These are phyloP conservation scores for Drosophila micromelanica DNA, from an alignment of 1,140 invertebrate genomes.

Conservation along the genomic window DNA sequence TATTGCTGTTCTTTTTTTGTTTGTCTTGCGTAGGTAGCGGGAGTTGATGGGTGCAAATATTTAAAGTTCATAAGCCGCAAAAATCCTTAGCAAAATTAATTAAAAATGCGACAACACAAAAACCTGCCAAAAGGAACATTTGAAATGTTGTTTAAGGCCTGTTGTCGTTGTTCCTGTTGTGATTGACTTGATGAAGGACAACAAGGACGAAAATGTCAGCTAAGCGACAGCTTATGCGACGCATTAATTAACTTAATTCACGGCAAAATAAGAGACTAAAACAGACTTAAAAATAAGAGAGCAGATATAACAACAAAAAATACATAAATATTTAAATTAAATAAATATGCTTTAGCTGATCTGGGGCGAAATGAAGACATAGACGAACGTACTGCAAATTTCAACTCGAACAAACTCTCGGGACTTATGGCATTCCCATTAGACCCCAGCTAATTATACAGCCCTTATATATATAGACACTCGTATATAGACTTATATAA, in stretches of 20 bases:
- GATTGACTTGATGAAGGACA: slow-evolving; percentile 78
- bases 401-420: too few relatives aligned
- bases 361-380: slow-evolving; percentile 44
- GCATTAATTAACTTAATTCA: slow-evolving; percentile 78
- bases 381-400: background rate
- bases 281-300: background rate
- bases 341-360: slow-evolving; percentile 57
- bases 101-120: slow-evolving; percentile 59
- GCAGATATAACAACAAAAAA: background rate
- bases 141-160: slow-evolving; percentile 21
- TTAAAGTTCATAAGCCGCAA: slow-evolving; percentile 74
- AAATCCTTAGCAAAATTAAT: slow-evolving; percentile 72
- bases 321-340: slow-evolving; percentile 51
- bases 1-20: slow-evolving; percentile 11
- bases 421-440: slow-evolving; percentile 21
- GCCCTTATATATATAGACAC: slow-evolving; percentile 5
- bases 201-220: slow-evolving; percentile 59
- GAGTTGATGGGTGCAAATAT: slow-evolving; percentile 41
- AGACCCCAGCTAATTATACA: slow-evolving; percentile 29
- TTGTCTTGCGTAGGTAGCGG: background rate
- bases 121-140: slow-evolving; percentile 44
- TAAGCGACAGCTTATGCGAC: slow-evolving; percentile 60
- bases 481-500: slow-evolving; percentile 7
- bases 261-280: slow-evolving; percentile 34
- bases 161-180: slow-evolving; percentile 34